These are phyloP conservation scores for Mantis religiosa DNA, from an alignment of 2,888 invertebrate genomes.

Conservation along the genomic window DNA sequence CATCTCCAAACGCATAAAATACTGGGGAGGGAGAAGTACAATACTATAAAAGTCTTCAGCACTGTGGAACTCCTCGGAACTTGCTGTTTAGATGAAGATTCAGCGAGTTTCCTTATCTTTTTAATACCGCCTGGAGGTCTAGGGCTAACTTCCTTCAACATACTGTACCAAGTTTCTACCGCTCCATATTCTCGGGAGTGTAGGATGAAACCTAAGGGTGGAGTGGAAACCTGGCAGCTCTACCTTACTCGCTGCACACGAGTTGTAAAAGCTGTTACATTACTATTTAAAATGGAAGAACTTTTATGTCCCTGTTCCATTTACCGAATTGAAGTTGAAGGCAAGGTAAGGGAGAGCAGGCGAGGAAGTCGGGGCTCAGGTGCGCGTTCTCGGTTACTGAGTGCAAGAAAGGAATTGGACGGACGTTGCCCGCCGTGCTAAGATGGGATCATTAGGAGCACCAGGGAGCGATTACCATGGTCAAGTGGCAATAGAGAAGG, in stretches of 20 bases:
- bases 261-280: conserved; percentile 8
- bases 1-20: too few species aligned
- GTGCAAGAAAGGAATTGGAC: not conserved
- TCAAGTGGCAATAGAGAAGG: not conserved
- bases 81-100: not conserved
- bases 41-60: not conserved
- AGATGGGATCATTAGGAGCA: not conserved
- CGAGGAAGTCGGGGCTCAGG: not conserved
- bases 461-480: not conserved
- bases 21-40: not conserved
- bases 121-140: not conserved
- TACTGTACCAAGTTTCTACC: not conserved
- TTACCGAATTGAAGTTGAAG: conserved; percentile 24
- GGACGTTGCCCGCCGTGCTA: not conserved
- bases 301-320: conserved; percentile 24
- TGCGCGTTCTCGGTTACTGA: not conserved
- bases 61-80: not conserved
- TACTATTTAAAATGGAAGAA: conserved; percentile 21
- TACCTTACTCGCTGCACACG: not conserved
- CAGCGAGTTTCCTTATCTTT: not conserved
- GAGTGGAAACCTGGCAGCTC: not conserved
- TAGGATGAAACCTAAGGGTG: not conserved
- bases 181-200: not conserved
- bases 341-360: not conserved
- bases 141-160: not conserved